These are phyloP conservation scores for Stenichneumon culpator DNA, from an alignment of 2,888 invertebrate genomes.

Conservation along the genomic window DNA sequence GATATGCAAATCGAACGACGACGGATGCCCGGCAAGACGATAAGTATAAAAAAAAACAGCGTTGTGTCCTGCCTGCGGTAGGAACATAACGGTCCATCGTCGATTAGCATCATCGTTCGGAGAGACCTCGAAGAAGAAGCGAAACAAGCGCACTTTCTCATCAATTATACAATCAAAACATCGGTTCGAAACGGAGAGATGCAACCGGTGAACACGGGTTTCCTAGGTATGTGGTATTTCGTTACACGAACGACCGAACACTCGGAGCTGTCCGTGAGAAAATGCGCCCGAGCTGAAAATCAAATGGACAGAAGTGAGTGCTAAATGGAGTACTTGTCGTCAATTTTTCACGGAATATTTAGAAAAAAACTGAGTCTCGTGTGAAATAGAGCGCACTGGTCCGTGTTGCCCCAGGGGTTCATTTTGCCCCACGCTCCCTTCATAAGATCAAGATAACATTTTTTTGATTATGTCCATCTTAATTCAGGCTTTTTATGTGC, in stretches of 20 bases:
- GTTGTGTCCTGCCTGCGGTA: slow-evolving; percentile 25
- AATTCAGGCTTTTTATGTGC: not conserved
- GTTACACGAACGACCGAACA: not conserved
- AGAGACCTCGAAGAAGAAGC: slow-evolving; percentile 38
- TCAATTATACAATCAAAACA: slow-evolving; percentile 52
- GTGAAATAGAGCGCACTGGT: too few species aligned
- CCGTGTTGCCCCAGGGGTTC: too few species aligned
- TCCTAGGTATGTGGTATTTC: not conserved
- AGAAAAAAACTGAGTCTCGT: too few species aligned
- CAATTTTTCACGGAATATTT: too few species aligned
- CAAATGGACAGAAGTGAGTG: too few species aligned
- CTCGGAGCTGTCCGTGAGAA: too few species aligned
- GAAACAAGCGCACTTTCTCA: slow-evolving; percentile 58
- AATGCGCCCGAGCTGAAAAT: too few species aligned
- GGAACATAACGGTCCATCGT: slow-evolving; percentile 61
- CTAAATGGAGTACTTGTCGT: too few species aligned
- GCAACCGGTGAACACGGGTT: not conserved
- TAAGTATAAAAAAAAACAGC: slow-evolving; percentile 30
- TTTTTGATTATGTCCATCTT: too few species aligned
- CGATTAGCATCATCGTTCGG: slow-evolving; percentile 64
- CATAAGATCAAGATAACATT: too few species aligned
- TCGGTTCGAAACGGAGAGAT: not conserved
- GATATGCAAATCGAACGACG: slow-evolving; percentile 62
- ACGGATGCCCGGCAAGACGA: slow-evolving; percentile 31
- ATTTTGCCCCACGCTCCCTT: too few species aligned